Evolutionary conservation across 2,113 vertebrate genomes (phyloP).

Genomic region (Empidonax traillii): DNA sequence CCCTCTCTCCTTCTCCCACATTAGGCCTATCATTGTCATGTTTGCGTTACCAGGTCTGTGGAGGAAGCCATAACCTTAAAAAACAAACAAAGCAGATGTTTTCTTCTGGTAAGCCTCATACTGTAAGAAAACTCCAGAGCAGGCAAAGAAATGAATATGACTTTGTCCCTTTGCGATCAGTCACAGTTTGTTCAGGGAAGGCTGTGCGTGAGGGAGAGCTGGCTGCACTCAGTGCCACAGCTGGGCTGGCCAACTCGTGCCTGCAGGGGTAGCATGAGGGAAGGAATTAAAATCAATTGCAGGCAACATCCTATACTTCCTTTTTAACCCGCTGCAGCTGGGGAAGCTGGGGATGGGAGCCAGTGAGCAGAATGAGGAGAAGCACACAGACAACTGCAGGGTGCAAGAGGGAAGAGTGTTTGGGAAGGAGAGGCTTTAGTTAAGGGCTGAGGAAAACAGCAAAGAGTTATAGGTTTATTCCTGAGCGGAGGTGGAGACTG

Average conservation of each 20-base stretch:
- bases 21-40: fast-evolving
- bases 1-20: neutral
- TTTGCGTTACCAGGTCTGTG: neutral
- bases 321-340: constrained; percentile 5
- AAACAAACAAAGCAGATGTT: constrained; percentile 60
- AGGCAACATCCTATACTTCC: constrained; percentile 13
- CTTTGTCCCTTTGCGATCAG: neutral
- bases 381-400: neutral
- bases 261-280: constrained; percentile 36
- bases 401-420: neutral
- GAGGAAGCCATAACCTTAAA: neutral
- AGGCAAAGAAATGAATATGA: neutral
- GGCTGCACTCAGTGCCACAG: neutral
- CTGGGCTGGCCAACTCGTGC: neutral
- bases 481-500: neutral
- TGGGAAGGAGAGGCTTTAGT: neutral
- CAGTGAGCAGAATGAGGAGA: neutral
- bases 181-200: neutral
- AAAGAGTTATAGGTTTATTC: neutral
- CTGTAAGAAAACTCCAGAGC: constrained; percentile 23
- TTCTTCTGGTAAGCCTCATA: constrained; percentile 58
- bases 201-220: neutral
- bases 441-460: neutral
- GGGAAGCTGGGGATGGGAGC: neutral
- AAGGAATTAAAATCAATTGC: constrained; percentile 48